phyloP scores from a whole-genome alignment of 2,888 invertebrate genomes.

The Proisotoma minuta region DNA sequence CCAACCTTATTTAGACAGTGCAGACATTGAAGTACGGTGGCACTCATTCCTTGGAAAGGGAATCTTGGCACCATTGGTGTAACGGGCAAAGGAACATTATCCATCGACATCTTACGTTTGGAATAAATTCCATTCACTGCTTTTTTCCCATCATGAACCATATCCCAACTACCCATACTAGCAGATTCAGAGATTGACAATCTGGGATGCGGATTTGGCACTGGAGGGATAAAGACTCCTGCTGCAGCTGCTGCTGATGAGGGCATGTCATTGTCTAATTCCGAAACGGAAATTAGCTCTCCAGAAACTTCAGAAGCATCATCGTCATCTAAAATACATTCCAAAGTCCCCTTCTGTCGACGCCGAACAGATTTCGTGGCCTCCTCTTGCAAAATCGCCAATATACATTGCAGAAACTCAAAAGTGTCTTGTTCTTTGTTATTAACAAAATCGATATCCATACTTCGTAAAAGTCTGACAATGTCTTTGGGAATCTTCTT shows the following conservation, averaged over 20 bases:
- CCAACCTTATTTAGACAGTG: constrained; percentile 65
- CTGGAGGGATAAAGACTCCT: neutral
- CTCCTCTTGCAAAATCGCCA: constrained; percentile 88
- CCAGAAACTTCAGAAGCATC: constrained; percentile 12
- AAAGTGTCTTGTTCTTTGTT: constrained; percentile 87
- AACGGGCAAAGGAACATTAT: neutral
- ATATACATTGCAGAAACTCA: constrained; percentile 81
- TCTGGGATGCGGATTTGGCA: neutral
- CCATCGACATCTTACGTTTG: constrained; percentile 3
- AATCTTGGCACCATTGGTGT: constrained; percentile 49
- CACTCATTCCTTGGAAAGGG: constrained; percentile 71
- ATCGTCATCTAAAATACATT: constrained; percentile 9
- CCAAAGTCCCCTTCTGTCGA: constrained; percentile 20
- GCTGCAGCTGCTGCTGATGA: constrained; percentile 47
- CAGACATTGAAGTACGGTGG: constrained; percentile 70
- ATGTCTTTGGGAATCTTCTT: constrained; percentile 58
- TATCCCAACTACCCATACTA: constrained; percentile 13
- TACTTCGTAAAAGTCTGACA: constrained; percentile 71
- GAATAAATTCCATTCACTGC: constrained; percentile 22
- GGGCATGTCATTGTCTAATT: constrained; percentile 6
- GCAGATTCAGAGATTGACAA: neutral
- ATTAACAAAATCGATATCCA: constrained; percentile 50
- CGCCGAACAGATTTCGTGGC: constrained; percentile 46
- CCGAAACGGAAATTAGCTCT: constrained; percentile 47
- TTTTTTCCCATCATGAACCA: constrained; percentile 6